Percentiles rank a stretch among this genome's conserved stretches.
Evolutionary conservation across 2,113 vertebrate genomes (phyloP).

Genomic region (Oreocharis arfaki): DNA sequence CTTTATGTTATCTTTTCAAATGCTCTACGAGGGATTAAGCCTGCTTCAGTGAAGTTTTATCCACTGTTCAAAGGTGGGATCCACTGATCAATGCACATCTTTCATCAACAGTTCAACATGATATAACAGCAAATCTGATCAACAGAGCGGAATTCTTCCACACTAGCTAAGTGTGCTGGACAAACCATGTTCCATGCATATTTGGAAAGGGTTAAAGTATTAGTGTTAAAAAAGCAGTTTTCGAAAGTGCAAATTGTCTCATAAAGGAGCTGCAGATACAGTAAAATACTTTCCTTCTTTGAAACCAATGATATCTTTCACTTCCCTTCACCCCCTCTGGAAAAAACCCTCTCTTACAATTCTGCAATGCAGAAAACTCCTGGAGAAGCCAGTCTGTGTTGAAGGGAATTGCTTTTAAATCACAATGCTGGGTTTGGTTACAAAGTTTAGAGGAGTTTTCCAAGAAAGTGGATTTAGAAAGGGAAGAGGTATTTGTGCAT

Average conservation of each 20-base stretch:
- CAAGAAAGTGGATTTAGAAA: constrained; percentile 17
- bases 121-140: constrained; percentile 1
- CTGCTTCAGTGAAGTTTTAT: constrained; percentile 30
- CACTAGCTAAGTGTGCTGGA: constrained; percentile 33
- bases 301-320: constrained; percentile 40
- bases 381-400: background rate
- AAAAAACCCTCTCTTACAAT: background rate
- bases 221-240: constrained; percentile 80
- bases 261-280: constrained; percentile 60
- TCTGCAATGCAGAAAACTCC: constrained; percentile 38
- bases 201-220: constrained; percentile 65
- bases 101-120: constrained; percentile 38
- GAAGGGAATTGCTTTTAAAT: constrained; percentile 47
- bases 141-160: constrained; percentile 37
- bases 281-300: constrained; percentile 54
- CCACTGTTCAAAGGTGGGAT: constrained; percentile 9
- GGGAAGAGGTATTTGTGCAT: constrained; percentile 69
- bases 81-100: constrained; percentile 20
- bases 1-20: background rate
- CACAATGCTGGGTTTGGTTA: constrained; percentile 12
- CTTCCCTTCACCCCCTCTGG: background rate
- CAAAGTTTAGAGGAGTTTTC: constrained; percentile 22
- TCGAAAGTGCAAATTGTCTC: constrained; percentile 77
- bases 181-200: constrained; percentile 46
- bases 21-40: constrained; percentile 18